phyloP scores from a whole-genome alignment of 1,140 invertebrate species.

The Copidosoma floridanum region DNA sequence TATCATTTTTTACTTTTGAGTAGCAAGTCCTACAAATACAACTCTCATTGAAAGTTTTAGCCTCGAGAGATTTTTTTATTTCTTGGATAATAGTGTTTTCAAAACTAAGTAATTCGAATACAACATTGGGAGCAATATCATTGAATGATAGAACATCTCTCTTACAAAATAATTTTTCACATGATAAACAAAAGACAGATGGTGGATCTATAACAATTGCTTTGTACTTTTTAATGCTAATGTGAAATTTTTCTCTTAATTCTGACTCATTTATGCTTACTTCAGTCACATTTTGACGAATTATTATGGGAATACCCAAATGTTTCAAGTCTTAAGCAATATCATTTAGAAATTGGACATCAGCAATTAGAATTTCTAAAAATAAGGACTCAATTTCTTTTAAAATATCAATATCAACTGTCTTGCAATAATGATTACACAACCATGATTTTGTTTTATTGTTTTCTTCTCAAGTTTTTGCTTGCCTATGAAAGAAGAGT shows the following conservation, averaged over 20 bases:
- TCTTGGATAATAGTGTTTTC: slow-evolving; percentile 19
- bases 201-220: neutral
- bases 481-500: too few species aligned
- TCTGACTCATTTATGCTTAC: neutral
- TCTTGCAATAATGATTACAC: too few species aligned
- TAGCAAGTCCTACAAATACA: slow-evolving; percentile 24
- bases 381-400: neutral
- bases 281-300: neutral
- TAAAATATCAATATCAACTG: neutral
- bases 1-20: slow-evolving; percentile 4
- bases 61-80: slow-evolving; percentile 6
- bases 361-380: neutral
- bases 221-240: neutral
- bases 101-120: neutral
- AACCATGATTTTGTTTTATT: neutral
- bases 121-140: too few species aligned
- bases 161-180: neutral
- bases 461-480: too few species aligned
- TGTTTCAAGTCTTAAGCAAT: too few species aligned
- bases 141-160: neutral
- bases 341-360: too few species aligned
- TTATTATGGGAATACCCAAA: too few species aligned
- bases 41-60: neutral
- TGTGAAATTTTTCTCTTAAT: neutral
- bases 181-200: slow-evolving; percentile 11